phyloP scores from a whole-genome alignment of 1,140 invertebrate genomes.

The Drosophila sproati region DNA sequence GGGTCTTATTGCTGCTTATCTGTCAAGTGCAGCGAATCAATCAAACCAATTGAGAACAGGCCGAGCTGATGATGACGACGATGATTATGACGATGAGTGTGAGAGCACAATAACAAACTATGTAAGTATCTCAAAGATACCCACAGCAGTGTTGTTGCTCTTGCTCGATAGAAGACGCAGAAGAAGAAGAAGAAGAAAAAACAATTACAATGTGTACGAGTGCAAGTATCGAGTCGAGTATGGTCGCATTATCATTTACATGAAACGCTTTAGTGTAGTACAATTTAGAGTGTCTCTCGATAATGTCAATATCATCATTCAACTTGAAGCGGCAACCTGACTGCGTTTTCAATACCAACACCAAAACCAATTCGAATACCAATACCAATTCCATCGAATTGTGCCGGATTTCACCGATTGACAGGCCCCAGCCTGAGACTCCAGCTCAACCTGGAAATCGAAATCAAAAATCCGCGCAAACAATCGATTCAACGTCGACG shows the following conservation, averaged over 20 bases:
- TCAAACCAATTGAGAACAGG: slow-evolving; percentile 55
- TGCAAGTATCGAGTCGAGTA: slow-evolving; percentile 33
- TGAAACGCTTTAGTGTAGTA: slow-evolving; percentile 43
- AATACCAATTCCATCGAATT: slow-evolving; percentile 67
- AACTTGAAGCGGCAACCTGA: slow-evolving; percentile 42
- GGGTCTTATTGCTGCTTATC: slow-evolving; percentile 35
- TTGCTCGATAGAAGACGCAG: too few species aligned
- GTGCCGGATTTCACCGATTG: slow-evolving; percentile 73
- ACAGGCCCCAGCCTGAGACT: slow-evolving; percentile 49
- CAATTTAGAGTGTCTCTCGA: slow-evolving; percentile 76
- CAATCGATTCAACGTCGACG: slow-evolving; percentile 44
- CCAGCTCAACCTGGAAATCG: slow-evolving; percentile 19
- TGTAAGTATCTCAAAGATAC: slow-evolving; percentile 28
- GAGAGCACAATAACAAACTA: slow-evolving; percentile 6
- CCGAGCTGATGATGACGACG: slow-evolving; percentile 1
- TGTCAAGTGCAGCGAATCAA: slow-evolving; percentile 70
- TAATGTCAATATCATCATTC: slow-evolving; percentile 80
- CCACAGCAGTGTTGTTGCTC: slow-evolving; percentile 8
- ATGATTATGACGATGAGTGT: slow-evolving; percentile 28
- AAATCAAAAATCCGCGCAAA: slow-evolving; percentile 73
- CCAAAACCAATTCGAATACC: background rate
- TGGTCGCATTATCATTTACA: slow-evolving; percentile 72
- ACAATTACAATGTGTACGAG: slow-evolving; percentile 46
- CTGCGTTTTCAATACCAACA: slow-evolving; percentile 18
- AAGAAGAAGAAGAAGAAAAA: slow-evolving; percentile 25